Evolutionary conservation across 1,140 invertebrate genomes (phyloP), one percentile per base, ranked within the genome.

Genomic region (Xylocopa sonorina): DNA sequence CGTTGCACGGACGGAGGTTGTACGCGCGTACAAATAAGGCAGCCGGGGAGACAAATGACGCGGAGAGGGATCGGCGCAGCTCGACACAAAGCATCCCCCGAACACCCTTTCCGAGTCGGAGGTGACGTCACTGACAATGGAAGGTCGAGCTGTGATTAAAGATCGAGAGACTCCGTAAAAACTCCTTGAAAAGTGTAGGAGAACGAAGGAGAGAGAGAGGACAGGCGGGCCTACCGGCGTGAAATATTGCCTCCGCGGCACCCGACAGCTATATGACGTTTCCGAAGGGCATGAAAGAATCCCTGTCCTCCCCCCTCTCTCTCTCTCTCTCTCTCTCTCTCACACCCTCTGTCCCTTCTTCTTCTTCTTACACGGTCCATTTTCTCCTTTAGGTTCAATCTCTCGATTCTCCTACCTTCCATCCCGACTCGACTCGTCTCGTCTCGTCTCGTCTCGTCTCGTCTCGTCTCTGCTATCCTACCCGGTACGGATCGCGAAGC

Each of bases 121-220:
- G 90, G 90, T 91, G 90, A 91, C 90, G 91, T 92, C 90, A 91
- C 84, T 86, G 90, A 91, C 91, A 92, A 92, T 91, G 89, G 90
- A 90, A 92, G 91, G 91, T 92, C 91, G 91, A 91, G 90, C 88
- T 88, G 91, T 92, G 90, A 92, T 92, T 92, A 92, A 92, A 92
- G 91, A 92, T 92, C 90, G 89, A 90, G 90, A 90, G 89, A 89
- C 88, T 91, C 81, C 88, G 89, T 87, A 91, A 92, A 92, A 92
- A 91, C 88, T 90, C 87, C 88, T 90, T 89, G 77, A 91, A 92
- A 90, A 92, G 88, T 90, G 84, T 85, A 51, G 69, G 77, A n/a
- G n/a, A 79, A 78, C 58, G 75, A 32, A 58, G 63, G 78, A 48
- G 86, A 82, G 83, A 80, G 46, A 60, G 83, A 69, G 84, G 76